phyloP scores from a whole-genome alignment of 2,888 invertebrate genomes.

The Argyra leucocephala region DNA sequence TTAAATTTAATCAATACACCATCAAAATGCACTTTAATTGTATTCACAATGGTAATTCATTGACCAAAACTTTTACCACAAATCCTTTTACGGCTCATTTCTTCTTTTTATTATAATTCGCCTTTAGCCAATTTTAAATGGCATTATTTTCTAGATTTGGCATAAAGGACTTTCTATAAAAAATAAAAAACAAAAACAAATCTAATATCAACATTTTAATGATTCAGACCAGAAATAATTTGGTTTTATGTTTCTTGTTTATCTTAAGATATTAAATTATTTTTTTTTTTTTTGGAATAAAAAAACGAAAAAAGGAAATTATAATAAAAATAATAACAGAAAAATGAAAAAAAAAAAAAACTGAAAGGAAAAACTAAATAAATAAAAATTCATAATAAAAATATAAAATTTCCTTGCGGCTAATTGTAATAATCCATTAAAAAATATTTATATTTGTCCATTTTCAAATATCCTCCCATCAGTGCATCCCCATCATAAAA shows the following conservation, averaged over 20 bases:
- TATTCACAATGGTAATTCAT: no score
- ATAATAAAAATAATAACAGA: neutral
- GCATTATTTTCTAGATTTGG: no score
- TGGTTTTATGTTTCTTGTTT: constrained; percentile 4
- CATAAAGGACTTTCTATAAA: no score
- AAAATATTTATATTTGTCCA: constrained; percentile 12
- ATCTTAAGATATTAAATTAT: neutral
- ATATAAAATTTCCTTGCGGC: constrained; percentile 17
- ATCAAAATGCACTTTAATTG: no score
- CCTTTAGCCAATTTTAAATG: no score
- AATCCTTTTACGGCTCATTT: no score
- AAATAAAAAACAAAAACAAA: no score
- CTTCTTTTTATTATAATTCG: no score
- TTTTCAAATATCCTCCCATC: neutral
- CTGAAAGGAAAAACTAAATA: neutral
- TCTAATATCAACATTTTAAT: neutral
- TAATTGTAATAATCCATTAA: constrained; percentile 25
- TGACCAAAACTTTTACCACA: no score
- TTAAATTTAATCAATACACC: no score
- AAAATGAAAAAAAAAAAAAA: neutral
- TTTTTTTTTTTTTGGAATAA: no score
- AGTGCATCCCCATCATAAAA: neutral
- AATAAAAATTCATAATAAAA: neutral
- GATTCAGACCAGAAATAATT: constrained; percentile 3
- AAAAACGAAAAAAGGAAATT: neutral